phyloP scores from a whole-genome alignment of 1,140 invertebrate genomes.

The Rhopalosiphum padi region DNA sequence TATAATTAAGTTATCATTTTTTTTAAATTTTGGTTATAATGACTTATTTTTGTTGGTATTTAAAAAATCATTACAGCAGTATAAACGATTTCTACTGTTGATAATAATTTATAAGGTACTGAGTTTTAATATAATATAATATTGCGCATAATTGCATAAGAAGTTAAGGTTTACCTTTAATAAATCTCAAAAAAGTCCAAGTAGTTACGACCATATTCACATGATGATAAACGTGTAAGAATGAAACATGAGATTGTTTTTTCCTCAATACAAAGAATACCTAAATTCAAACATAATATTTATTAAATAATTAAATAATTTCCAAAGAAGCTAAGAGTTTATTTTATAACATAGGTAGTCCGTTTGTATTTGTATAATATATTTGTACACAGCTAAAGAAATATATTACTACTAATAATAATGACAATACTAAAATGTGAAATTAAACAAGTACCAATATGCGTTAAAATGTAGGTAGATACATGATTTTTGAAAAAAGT shows the following conservation, averaged over 20 bases:
- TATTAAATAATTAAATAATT: neutral
- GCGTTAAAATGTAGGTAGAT: neutral
- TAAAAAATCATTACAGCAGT: neutral
- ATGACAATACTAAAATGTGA: no score
- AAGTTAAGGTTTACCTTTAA: constrained; percentile 63
- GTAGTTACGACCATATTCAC: constrained; percentile 66
- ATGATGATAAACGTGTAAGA: constrained; percentile 73
- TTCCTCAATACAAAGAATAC: constrained; percentile 73
- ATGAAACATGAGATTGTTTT: constrained; percentile 70
- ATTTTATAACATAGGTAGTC: neutral
- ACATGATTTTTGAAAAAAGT: neutral
- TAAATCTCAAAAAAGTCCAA: constrained; percentile 66
- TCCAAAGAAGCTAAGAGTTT: neutral
- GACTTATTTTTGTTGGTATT: neutral
- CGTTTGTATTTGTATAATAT: neutral
- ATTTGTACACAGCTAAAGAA: neutral
- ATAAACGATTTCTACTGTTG: neutral
- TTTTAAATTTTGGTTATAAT: neutral
- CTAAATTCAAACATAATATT: constrained; percentile 63
- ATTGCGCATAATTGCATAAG: neutral
- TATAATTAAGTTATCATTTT: no score
- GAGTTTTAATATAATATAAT: neutral
- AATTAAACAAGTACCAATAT: no score
- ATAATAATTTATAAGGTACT: neutral
- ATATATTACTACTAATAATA: no score